These are phyloP conservation scores for Pseudorhombus dupliciocellatus DNA, from an alignment of 2,113 vertebrate genomes.

Conservation along the genomic window DNA sequence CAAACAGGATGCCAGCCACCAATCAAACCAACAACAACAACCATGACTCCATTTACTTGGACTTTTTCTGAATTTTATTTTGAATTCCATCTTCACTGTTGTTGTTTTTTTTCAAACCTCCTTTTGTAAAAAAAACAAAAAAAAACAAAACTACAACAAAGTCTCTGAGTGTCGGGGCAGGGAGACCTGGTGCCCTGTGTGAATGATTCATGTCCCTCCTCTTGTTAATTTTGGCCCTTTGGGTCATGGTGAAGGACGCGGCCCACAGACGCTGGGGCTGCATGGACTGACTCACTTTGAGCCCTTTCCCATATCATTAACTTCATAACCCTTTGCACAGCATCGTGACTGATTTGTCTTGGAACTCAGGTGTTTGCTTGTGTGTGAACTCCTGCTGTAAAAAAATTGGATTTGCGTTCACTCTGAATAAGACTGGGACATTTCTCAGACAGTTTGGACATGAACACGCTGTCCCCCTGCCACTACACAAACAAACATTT, in stretches of 20 bases:
- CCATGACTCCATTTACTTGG: no score
- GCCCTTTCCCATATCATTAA: not conserved
- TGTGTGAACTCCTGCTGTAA: no score
- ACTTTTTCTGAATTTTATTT: not conserved
- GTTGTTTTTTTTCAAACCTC: not conserved
- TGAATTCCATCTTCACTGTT: no score
- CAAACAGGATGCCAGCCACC: no score
- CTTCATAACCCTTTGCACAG: slow-evolving; percentile 1
- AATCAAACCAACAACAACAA: no score
- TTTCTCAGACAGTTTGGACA: not conserved
- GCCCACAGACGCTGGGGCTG: not conserved
- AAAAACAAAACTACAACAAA: not conserved
- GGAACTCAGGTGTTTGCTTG: no score
- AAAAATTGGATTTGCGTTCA: no score
- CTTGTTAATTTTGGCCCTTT: not conserved
- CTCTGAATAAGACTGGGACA: no score
- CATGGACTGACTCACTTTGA: not conserved
- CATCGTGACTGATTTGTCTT: no score
- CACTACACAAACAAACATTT: not conserved
- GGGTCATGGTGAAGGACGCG: not conserved
- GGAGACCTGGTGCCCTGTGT: not conserved
- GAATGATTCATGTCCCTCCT: not conserved
- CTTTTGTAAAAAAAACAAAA: not conserved
- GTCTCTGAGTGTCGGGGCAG: not conserved
- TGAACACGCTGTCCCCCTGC: no score